Evolutionary conservation across 1,140 invertebrate species (phyloP), one percentile per base, ranked within the genome.

Genomic region (Phenacoccus solenopsis): DNA sequence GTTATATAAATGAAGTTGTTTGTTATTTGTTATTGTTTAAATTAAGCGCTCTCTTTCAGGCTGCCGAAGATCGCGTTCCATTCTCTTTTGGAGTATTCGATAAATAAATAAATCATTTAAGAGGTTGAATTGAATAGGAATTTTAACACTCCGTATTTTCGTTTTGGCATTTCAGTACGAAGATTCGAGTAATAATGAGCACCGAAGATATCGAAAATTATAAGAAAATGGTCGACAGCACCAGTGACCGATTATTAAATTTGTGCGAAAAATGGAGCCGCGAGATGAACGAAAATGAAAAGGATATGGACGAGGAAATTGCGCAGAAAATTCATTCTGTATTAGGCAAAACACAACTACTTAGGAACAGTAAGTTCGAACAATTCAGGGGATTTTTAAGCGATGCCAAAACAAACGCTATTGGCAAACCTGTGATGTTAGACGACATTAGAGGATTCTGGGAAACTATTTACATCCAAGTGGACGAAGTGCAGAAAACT

Each of bases 201-300:
- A 64, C 59, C 59, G 59, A 64, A 64, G 59, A 64, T 20, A 64
- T 64, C 4, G 59, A 64, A 64, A 64, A 24, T 24, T 64, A 64
- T 64, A 24, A 3, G 59, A 64, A 64, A 25, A 64, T 24, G 21
- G 59, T 64, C 21, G 59, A 64, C 25, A 24, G 21, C 25, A 64
- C 59, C 20, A 27, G 59, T 64, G 20, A 64, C 25, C 21, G 25
- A 5, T 27, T 64, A 64, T 27, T 24, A 25, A 27, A 64, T 10
- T 64, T 64, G 21, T 64, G 59, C 25, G 59, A 64, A 4, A 24
- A 9, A 16, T 64, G 59, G 59, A 25, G 3, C 16, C 59, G 59
- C 4, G 59, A 64, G 16, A 64, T 64, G 1, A 16, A 24, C 59
- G 22, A 64, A 25, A 64, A 64, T 16, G 59, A 24, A 22, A 64